These are phyloP conservation scores for Salvator merianae DNA, from an alignment of 2,113 vertebrate genomes.

Conservation along the genomic window DNA sequence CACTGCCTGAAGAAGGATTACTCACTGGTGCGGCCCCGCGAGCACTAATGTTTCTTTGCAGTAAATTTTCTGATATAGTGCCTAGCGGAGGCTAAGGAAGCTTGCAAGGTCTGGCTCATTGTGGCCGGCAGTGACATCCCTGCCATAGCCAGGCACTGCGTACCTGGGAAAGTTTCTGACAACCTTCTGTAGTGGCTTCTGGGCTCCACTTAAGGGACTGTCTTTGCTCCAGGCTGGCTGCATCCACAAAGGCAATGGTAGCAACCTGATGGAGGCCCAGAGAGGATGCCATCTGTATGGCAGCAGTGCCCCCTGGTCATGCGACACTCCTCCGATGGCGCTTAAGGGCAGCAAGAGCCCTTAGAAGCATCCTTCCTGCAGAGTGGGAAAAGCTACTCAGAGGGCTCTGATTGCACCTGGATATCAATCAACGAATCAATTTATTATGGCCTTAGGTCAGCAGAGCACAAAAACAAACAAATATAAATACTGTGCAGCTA, in stretches of 20 bases:
- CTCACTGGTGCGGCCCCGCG: not conserved
- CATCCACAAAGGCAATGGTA: not conserved
- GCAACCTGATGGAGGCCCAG: too few relatives aligned
- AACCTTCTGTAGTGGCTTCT: not conserved
- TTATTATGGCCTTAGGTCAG: too few relatives aligned
- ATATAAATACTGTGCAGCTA: too few relatives aligned
- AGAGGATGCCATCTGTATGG: too few relatives aligned
- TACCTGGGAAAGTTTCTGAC: not conserved
- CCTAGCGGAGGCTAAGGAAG: not conserved
- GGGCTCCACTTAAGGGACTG: not conserved
- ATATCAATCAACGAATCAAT: too few relatives aligned
- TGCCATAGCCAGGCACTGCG: not conserved
- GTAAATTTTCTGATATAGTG: not conserved
- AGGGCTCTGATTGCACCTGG: too few relatives aligned
- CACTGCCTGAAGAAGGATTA: conserved; percentile 8
- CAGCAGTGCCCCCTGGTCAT: too few relatives aligned
- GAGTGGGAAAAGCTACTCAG: too few relatives aligned
- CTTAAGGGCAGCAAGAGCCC: too few relatives aligned
- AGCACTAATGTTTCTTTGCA: not conserved
- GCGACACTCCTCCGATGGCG: too few relatives aligned
- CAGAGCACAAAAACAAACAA: too few relatives aligned
- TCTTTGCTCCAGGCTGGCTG: not conserved
- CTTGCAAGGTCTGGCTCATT: not conserved
- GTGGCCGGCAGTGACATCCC: not conserved
- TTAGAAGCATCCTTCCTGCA: too few relatives aligned